Conservation (phyloP, 1,140 invertebrate genomes). For the Mizuhopecten yessoensis region DNA sequence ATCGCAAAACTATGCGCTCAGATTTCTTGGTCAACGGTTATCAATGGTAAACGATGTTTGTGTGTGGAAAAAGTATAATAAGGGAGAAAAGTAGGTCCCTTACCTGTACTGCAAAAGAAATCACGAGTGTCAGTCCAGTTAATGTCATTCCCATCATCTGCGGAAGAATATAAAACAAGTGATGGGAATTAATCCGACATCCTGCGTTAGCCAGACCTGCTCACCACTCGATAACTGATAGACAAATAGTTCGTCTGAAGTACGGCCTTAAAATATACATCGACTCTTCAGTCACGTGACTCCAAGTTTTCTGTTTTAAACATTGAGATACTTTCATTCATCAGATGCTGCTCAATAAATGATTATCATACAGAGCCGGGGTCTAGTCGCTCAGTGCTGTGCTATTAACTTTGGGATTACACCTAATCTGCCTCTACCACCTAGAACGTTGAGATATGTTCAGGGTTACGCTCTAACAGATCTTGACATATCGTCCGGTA, state of each 20-base stretch:
- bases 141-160: conserved; percentile 18
- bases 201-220: neutral
- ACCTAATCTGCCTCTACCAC: neutral
- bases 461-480: neutral
- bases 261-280: conserved; percentile 20
- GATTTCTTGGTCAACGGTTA: neutral
- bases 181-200: neutral
- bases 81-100: neutral
- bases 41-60: neutral
- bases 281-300: conserved; percentile 1
- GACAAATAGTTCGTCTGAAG: neutral
- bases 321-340: conserved; percentile 26
- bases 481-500: neutral
- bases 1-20: neutral
- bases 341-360: neutral
- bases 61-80: neutral
- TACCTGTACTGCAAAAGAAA: conserved; percentile 9
- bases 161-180: neutral
- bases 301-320: conserved; percentile 19
- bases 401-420: neutral
- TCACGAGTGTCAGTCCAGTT: neutral
- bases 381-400: neutral
- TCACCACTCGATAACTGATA: conserved; percentile 5
- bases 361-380: neutral
- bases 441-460: neutral